Evolutionary conservation across 92 coral and sea anemone species (phyloP).

Genomic region (Desmophyllum pertusum): DNA sequence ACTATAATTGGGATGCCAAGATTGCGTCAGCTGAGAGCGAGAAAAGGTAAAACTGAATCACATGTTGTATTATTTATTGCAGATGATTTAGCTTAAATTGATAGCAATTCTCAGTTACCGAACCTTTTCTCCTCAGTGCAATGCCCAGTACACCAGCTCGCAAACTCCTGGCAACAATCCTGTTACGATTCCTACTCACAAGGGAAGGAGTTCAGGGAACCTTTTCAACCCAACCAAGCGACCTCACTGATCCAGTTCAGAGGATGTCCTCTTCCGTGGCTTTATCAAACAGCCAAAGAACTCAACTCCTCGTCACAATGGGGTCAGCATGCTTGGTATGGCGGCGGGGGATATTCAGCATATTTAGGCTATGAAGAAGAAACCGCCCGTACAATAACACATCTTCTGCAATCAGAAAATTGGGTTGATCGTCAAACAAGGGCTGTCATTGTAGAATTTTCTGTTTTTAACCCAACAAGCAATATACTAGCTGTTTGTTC

Average conservation of each 20-base stretch:
- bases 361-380: constrained; percentile 9
- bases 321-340: constrained; percentile 9
- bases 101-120: too few species aligned
- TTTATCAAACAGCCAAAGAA: not conserved
- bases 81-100: not conserved
- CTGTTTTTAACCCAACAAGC: not conserved
- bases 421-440: constrained; percentile 17
- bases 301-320: not conserved
- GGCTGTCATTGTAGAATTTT: constrained; percentile 7
- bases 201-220: too few species aligned
- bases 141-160: not conserved
- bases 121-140: not conserved
- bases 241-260: not conserved
- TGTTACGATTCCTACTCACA: not conserved
- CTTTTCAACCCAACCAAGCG: not conserved
- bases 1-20: constrained; percentile 4
- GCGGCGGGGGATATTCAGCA: constrained; percentile 10
- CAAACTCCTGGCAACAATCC: not conserved
- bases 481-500: too few species aligned
- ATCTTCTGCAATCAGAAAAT: not conserved
- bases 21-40: constrained; percentile 10
- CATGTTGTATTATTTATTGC: too few species aligned
- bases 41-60: not conserved
- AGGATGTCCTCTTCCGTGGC: not conserved
- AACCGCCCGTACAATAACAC: too few species aligned